Evolutionary conservation across 2,888 invertebrate species (phyloP), one percentile per base, ranked within the genome.

Genomic region (Pristionchus mayeri): DNA sequence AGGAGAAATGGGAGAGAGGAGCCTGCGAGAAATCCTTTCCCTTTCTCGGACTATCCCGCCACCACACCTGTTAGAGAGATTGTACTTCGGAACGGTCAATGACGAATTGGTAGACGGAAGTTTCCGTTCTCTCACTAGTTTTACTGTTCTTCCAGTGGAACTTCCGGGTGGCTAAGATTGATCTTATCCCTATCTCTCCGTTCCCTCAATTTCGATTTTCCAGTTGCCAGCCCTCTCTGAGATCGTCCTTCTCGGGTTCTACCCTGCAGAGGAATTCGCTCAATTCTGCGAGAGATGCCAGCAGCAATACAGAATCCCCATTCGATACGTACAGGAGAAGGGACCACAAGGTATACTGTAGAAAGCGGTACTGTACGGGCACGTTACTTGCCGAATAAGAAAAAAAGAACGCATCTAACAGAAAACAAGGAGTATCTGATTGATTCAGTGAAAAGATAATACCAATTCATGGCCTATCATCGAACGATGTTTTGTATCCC

Each of bases 171-270:
- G 21, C 18, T 50, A 48, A 21, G 52, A 71, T 40, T 40, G 7
- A 9, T 16, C 21, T 71, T 71, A 2, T n/a, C 71, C 40, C 54
- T 54, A 0, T 48, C n/a, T 34, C 30, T 63, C 34, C 63, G 34
- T 63, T 63, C 34, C 16, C 48, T 82, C 84, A 75, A 37, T 40
- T 34, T 60, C 84, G 52, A 44, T 37, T 27, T 87, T 44, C 94
- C 95, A 94, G 93, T 94, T 98, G 34, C 94, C 95, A 34, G 95
- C 95, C 85, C 95, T 98, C 88, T 96, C 95, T 91, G 98, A 99
- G 94, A 96, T 99, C 84, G 94, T 98, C 13, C 95, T 99, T 83
- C 96, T 99, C 87, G 99, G 99, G 0, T 97, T 96, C 67, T 98
- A 98, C 93, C 96, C 96, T 0, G 95, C 95, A 0, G 95, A 95